These are phyloP conservation scores for Metellina segmentata DNA, from an alignment of 2,888 invertebrate genomes.

Conservation along the genomic window DNA sequence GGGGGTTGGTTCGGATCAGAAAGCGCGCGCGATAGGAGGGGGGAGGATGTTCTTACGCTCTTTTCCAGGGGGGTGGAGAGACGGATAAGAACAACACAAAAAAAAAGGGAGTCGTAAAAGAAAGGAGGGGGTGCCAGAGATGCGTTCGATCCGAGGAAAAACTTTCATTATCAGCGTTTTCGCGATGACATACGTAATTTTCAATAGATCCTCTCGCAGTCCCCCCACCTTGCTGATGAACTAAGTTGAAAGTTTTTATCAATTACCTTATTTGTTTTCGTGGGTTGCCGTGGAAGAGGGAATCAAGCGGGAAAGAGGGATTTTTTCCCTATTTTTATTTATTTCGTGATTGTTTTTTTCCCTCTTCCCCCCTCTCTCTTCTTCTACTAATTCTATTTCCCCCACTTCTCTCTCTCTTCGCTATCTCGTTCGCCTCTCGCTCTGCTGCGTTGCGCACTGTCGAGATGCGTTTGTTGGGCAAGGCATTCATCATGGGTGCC, in stretches of 20 bases:
- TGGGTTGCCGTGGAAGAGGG: conserved; percentile 61
- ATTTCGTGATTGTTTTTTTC: conserved; percentile 38
- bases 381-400: conserved; percentile 22
- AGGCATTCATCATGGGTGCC: conserved; percentile 72
- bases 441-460: not conserved
- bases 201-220: conserved; percentile 62
- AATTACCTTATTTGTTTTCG: conserved; percentile 77
- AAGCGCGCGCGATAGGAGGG: conserved; percentile 1
- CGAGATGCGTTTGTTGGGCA: conserved; percentile 58
- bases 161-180: conserved; percentile 76
- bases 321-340: not conserved
- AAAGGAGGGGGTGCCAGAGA: conserved; percentile 4
- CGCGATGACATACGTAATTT: conserved; percentile 77
- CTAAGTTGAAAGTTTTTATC: conserved; percentile 77
- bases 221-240: conserved; percentile 64
- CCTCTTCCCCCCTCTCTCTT: conserved; percentile 35
- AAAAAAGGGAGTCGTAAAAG: conserved; percentile 32
- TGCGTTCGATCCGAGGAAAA: conserved; percentile 64
- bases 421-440: conserved; percentile 30
- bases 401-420: conserved; percentile 13
- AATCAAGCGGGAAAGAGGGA: conserved; percentile 25
- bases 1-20: conserved; percentile 24
- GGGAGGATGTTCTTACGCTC: not conserved
- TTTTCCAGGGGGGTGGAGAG: conserved; percentile 52
- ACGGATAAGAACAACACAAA: conserved; percentile 69